Percentiles rank a stretch among this genome's conserved stretches.
phyloP scores from a whole-genome alignment of 2,888 invertebrate genomes.

The Rhyacophila evoluta region DNA sequence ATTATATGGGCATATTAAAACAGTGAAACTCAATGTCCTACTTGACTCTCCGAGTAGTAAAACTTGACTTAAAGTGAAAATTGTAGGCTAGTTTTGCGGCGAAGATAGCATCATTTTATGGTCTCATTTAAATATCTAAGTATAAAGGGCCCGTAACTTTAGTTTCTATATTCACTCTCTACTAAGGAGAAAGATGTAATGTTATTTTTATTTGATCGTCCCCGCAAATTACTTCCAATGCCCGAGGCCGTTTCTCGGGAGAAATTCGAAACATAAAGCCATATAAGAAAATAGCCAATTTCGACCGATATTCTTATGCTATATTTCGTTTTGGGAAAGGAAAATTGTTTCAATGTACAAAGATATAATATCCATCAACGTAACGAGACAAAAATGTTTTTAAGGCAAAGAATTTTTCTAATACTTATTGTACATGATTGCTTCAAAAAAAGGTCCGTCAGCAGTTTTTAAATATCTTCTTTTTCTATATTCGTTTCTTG shows the following conservation, averaged over 20 bases:
- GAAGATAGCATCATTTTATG: neutral
- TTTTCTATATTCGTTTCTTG: too few species aligned
- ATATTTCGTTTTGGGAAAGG: neutral
- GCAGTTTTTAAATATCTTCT: too few species aligned
- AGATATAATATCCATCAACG: neutral
- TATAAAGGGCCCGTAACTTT: neutral
- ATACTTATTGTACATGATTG: too few species aligned
- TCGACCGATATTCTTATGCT: constrained; percentile 39
- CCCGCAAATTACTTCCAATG: constrained; percentile 50
- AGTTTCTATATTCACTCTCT: neutral
- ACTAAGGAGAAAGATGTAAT: constrained; percentile 31
- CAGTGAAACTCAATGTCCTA: neutral
- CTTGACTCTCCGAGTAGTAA: neutral
- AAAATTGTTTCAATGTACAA: neutral
- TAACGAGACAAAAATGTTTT: too few species aligned
- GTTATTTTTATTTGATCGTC: constrained; percentile 54
- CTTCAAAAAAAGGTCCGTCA: too few species aligned
- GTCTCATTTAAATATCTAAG: neutral
- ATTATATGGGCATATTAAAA: neutral
- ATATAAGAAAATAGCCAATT: constrained; percentile 53
- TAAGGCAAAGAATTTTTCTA: too few species aligned
- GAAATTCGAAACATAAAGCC: constrained; percentile 52
- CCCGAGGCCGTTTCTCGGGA: constrained; percentile 36
- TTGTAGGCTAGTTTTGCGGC: neutral
- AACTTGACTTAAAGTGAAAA: neutral